Conservation (phyloP, 2,888 invertebrate genomes). For the Hirtodrosophila alboralis region DNA sequence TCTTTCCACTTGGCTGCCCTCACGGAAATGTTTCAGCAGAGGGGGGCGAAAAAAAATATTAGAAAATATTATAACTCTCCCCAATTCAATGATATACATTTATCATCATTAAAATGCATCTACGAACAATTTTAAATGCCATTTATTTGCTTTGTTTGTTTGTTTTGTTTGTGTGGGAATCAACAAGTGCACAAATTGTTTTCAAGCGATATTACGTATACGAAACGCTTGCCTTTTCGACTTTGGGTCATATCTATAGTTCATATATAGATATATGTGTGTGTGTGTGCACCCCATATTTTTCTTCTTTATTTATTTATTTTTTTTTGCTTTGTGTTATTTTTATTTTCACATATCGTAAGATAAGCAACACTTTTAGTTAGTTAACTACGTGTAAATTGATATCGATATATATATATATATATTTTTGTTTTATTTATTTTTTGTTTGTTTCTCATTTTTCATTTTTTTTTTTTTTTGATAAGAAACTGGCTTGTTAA, state of each 20-base stretch:
- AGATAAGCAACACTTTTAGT: constrained; percentile 12
- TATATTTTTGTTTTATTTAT: constrained; percentile 9
- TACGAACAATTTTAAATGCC: background rate
- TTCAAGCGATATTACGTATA: constrained; percentile 27
- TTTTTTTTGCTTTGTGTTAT: no score
- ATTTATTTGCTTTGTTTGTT: background rate
- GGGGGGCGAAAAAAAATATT: background rate
- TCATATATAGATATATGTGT: constrained; percentile 7
- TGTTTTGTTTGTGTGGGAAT: constrained; percentile 9
- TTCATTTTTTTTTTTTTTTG: constrained; percentile 14
- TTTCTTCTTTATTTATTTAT: background rate
- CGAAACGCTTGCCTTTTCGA: constrained; percentile 8
- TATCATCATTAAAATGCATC: background rate
- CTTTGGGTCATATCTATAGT: constrained; percentile 26
- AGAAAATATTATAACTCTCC: background rate
- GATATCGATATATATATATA: constrained; percentile 14
- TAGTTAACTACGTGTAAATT: constrained; percentile 30
- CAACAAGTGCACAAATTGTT: constrained; percentile 32
- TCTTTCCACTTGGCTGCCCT: constrained; percentile 23
- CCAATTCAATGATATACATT: no score
- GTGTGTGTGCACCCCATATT: no score
- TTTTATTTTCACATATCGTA: background rate
- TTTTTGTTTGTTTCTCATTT: constrained; percentile 12
- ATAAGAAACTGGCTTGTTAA: constrained; percentile 21
- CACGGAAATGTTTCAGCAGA: constrained; percentile 24